Evolutionary conservation across 1,140 invertebrate species (phyloP).

Genomic region (Plutomurus gul): DNA sequence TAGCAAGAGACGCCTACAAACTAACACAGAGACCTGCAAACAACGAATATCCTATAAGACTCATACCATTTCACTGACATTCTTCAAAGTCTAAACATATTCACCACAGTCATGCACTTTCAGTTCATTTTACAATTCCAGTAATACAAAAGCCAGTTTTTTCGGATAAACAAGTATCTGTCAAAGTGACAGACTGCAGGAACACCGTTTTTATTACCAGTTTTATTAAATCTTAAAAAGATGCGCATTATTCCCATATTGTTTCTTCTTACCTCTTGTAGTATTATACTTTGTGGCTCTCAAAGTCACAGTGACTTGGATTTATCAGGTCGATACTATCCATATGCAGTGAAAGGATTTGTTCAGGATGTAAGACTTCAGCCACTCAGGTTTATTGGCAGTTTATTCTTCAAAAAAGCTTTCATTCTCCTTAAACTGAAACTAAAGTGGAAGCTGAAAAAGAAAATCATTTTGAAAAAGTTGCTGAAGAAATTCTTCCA

Average conservation of each 20-base stretch:
- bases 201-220: no score
- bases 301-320: not conserved
- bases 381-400: not conserved
- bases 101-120: not conserved
- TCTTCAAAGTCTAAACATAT: not conserved
- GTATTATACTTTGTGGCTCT: not conserved
- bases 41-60: constrained; percentile 1
- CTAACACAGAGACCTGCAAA: not conserved
- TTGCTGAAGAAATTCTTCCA: constrained; percentile 40
- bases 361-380: constrained; percentile 14
- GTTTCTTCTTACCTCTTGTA: not conserved
- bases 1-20: not conserved
- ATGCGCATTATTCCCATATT: no score
- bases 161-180: no score
- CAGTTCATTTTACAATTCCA: not conserved
- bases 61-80: not conserved
- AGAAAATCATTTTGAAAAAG: constrained; percentile 43
- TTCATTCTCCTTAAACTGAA: constrained; percentile 41
- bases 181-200: no score
- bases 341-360: constrained; percentile 39
- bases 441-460: constrained; percentile 45
- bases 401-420: constrained; percentile 40
- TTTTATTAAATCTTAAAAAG: no score
- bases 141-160: not conserved
- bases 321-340: not conserved